A percentile compares a stretch with the other conserved stretches of the same genome.
Evolutionary conservation across 2,113 vertebrate genomes (phyloP).

Genomic region (Arvicanthis niloticus): DNA sequence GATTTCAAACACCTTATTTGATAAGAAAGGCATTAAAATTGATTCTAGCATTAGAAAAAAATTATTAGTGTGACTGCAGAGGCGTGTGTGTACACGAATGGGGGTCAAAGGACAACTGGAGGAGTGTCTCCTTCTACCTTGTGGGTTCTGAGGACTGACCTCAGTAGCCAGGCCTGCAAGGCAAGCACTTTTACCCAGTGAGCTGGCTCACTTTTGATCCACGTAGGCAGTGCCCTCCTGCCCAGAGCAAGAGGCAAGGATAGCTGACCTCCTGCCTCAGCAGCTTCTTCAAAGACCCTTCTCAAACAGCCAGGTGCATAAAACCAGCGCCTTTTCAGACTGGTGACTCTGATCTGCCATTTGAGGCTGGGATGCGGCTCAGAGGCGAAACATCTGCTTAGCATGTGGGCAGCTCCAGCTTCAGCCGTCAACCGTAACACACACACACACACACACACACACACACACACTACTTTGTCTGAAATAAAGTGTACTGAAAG

Average conservation of each 20-base stretch:
- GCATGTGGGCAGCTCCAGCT: neutral
- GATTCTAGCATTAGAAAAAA: neutral
- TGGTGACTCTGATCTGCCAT: neutral
- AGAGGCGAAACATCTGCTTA: neutral
- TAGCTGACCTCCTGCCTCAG: neutral
- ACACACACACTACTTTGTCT: neutral
- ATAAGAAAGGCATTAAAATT: neutral
- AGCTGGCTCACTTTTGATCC: neutral
- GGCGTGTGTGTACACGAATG: neutral
- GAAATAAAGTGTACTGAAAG: slow-evolving; percentile 5
- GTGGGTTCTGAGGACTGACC: neutral
- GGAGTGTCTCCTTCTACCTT: neutral
- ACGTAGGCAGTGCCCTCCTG: neutral
- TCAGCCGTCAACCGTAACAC: neutral
- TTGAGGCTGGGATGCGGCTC: neutral
- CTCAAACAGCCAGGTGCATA: neutral
- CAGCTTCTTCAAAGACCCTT: neutral
- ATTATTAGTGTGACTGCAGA: neutral
- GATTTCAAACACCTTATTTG: neutral
- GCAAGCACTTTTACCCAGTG: neutral
- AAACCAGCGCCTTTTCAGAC: slow-evolving; percentile 13
- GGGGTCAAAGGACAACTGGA: neutral
- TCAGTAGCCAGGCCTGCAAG: neutral
- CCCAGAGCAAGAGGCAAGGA: neutral
- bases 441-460: neutral